A percentile compares a stretch with the other conserved stretches of the same genome.
Evolutionary conservation across 2,797 vertebrate genomes (phyloP).

Genomic region (Arctocebus calabarensis): DNA sequence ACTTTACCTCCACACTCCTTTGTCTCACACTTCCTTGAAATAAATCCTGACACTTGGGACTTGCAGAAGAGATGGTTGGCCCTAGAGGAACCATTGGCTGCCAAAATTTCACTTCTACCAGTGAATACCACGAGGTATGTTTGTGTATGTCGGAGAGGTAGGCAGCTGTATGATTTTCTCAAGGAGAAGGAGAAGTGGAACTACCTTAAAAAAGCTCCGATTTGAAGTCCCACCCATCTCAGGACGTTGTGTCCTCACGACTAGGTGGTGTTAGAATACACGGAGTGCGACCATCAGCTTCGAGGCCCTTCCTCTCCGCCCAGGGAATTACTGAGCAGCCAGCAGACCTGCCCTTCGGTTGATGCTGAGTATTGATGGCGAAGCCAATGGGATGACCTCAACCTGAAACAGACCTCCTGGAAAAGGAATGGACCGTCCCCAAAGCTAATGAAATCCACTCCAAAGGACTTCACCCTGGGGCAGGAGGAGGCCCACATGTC

Average conservation of each 20-base stretch:
- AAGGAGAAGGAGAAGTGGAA: background rate
- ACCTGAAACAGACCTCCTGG: constrained; percentile 72
- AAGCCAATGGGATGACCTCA: constrained; percentile 75
- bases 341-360: constrained; percentile 67
- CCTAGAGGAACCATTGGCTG: background rate
- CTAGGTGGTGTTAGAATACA: constrained; percentile 33
- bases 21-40: background rate
- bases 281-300: background rate
- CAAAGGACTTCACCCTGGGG: constrained; percentile 47
- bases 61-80: background rate
- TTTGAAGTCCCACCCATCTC: constrained; percentile 17
- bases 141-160: constrained; percentile 1
- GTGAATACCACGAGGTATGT: background rate
- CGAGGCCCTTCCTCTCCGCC: constrained; percentile 50
- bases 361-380: constrained; percentile 50
- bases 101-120: constrained; percentile 9
- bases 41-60: constrained; percentile 11
- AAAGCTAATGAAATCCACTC: constrained; percentile 65
- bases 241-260: constrained; percentile 27
- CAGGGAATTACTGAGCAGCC: constrained; percentile 63
- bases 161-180: background rate
- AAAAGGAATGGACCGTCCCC: constrained; percentile 56
- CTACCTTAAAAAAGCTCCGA: background rate
- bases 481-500: constrained; percentile 22
- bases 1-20: background rate